Conservation (phyloP, 2,797 vertebrate genomes). For the Sylvia borin region DNA sequence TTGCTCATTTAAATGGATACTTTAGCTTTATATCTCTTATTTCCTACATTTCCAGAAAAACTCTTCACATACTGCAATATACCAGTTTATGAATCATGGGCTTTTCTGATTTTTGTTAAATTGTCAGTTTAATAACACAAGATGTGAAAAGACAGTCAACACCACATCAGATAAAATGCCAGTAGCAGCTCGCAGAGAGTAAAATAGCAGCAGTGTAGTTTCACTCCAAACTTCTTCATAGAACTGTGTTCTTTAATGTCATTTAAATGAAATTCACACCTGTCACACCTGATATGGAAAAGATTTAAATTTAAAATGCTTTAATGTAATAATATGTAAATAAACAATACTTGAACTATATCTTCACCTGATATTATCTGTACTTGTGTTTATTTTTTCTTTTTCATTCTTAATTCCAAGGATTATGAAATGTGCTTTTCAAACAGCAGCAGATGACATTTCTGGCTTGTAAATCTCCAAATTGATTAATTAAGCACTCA, state of each 20-base stretch:
- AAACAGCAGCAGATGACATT: neutral
- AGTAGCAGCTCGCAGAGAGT: neutral
- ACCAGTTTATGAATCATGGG: neutral
- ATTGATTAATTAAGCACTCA: neutral
- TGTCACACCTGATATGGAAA: neutral
- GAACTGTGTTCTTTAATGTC: neutral
- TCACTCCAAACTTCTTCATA: neutral
- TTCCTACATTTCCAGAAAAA: conserved; percentile 10
- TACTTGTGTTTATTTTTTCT: neutral
- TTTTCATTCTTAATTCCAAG: neutral
- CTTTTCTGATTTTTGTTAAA: neutral
- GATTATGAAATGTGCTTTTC: neutral
- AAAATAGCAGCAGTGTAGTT: neutral
- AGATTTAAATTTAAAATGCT: neutral
- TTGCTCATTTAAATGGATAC: neutral
- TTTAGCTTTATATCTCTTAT: neutral
- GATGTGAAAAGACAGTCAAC: neutral
- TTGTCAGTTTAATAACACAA: neutral
- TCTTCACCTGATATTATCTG: neutral
- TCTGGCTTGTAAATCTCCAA: neutral
- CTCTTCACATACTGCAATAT: neutral
- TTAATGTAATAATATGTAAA: neutral
- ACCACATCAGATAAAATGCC: neutral
- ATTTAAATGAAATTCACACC: neutral
- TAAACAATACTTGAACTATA: neutral